A percentile compares a stretch with the other conserved stretches of the same genome.
Evolutionary conservation across 2,888 invertebrate species (phyloP).

Genomic region (Pristionchus exspectatus): DNA sequence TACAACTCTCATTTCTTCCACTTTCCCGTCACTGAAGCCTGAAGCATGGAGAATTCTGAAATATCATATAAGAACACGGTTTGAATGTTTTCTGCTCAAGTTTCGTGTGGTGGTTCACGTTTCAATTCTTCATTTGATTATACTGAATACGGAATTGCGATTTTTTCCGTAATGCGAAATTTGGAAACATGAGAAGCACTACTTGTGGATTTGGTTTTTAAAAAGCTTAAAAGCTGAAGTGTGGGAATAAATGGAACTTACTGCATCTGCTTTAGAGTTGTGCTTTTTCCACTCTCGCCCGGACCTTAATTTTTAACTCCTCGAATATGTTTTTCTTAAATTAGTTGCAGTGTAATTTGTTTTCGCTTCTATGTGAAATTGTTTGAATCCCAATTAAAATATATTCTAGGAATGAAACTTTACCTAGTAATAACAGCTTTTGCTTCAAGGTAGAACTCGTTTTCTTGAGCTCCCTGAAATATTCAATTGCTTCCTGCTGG

Average conservation of each 20-base stretch:
- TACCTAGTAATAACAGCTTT: slow-evolving; percentile 45
- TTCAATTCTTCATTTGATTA: no score
- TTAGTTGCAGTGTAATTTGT: no score
- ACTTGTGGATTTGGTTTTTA: neutral
- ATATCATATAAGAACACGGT: neutral
- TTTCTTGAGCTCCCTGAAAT: slow-evolving; percentile 50
- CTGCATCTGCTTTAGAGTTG: slow-evolving; percentile 73
- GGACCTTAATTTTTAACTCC: slow-evolving; percentile 62
- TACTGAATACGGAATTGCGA: no score
- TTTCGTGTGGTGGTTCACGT: neutral
- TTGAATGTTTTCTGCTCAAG: neutral
- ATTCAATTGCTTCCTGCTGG: neutral
- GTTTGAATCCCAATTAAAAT: no score
- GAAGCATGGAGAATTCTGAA: slow-evolving; percentile 68
- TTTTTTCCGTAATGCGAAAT: no score
- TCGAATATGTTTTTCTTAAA: no score
- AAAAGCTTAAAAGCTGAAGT: no score
- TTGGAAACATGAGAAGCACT: no score
- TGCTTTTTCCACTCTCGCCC: slow-evolving; percentile 75
- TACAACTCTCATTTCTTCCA: slow-evolving; percentile 63
- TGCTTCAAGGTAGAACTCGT: slow-evolving; percentile 28
- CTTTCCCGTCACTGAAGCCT: slow-evolving; percentile 67
- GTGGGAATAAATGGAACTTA: slow-evolving; percentile 55
- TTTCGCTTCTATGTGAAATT: no score
- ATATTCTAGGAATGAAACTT: neutral